Evolutionary conservation across 2,888 invertebrate species (phyloP), one percentile per base, ranked within the genome.

Genomic region (Tetrapedia diversipes): DNA sequence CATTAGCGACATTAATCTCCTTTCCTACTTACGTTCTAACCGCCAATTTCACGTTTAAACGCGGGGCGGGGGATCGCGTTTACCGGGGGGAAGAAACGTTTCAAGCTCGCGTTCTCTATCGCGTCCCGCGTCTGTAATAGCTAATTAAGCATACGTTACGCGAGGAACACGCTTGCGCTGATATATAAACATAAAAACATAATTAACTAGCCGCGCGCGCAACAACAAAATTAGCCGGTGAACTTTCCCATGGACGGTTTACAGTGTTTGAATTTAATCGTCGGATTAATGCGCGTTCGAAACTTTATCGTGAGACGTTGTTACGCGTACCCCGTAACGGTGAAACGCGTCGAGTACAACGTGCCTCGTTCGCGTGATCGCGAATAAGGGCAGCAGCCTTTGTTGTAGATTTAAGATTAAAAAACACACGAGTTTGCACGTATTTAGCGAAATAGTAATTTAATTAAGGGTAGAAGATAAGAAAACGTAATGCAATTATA

Each of bases 1-100:
- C 78, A n/a, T n/a, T n/a, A 79, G 72, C 82, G 77, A 82, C 75
- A 79, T 79, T 84, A 84, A 84, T 84, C 84, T 84, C 79, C 73
- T 84, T 85, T 77, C 84, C 85, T 84, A 84, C 84, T 84, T 84
- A 81, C 77, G 43, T 73, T 82, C 68, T 60, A 66, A 77, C 63
- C 80, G 47, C 27, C 54, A 69, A 57, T 82, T 80, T 83, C 74
- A 41, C 80, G 68, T 59, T 65, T 57, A 47, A 43, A 22, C 49
- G 37, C n/a, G n/a, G n/a, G n/a, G 7, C 37, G n/a, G 27, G 51
- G 49, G 59, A 51, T 49, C 51, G 41, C 65, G n/a, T n/a, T 19
- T 53, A 16, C 49, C 29, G 34, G 43, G 27, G 16, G 10, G 39
- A n/a, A 37, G 54, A 10, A 39, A 43, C 45, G n/a, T 10, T 51